Evolutionary conservation across 2,797 vertebrate species (phyloP).

Genomic region (Sebastes hubbsi): DNA sequence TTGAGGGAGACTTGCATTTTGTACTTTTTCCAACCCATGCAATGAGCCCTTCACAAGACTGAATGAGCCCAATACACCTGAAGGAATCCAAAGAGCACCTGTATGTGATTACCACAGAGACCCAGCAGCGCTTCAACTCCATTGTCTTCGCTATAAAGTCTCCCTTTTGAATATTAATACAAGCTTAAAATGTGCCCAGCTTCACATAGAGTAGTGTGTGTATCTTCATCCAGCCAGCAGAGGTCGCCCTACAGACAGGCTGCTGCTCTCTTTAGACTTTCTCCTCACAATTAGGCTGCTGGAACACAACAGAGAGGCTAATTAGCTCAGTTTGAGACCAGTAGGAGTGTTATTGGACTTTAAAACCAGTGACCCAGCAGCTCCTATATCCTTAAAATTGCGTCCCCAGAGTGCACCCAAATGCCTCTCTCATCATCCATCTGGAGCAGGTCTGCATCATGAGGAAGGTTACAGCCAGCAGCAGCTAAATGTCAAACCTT

Average conservation of each 20-base stretch:
- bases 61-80: no score
- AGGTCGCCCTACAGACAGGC: conserved; percentile 41
- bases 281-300: conserved; percentile 26
- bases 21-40: no score
- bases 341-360: not conserved
- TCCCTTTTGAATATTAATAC: not conserved
- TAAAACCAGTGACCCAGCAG: not conserved
- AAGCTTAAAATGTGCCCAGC: not conserved
- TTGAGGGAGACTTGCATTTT: no score
- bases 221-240: conserved; percentile 49
- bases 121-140: no score
- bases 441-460: not conserved
- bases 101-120: no score
- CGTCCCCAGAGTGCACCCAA: not conserved
- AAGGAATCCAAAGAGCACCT: no score
- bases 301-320: conserved; percentile 26
- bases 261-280: not conserved
- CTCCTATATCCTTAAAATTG: not conserved
- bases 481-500: conserved; percentile 55
- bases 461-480: conserved; percentile 3
- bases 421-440: not conserved
- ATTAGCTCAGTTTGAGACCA: conserved; percentile 40
- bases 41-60: no score
- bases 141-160: not conserved
- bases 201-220: not conserved